phyloP scores from a whole-genome alignment of 2,797 vertebrate species.

The Ficedula albicollis region DNA sequence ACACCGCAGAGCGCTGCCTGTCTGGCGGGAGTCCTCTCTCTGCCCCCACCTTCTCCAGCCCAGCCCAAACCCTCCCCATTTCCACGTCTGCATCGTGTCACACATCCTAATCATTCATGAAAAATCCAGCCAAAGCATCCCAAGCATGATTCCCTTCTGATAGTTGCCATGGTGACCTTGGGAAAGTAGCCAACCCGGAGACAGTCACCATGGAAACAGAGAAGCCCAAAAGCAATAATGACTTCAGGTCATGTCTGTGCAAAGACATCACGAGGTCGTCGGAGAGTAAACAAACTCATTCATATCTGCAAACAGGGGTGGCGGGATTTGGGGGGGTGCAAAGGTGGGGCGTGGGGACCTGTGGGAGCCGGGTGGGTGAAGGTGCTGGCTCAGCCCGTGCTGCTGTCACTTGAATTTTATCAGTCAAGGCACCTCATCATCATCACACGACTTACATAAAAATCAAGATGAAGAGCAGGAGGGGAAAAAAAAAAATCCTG shows the following conservation, averaged over 20 bases:
- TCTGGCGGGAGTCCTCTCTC: conserved; percentile 56
- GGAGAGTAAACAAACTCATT: conserved; percentile 69
- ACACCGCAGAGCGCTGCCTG: conserved; percentile 26
- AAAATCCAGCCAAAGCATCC: conserved; percentile 81
- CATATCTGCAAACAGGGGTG: background rate
- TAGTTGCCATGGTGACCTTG: conserved; percentile 84
- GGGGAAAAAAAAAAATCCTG: background rate
- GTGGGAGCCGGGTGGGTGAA: background rate
- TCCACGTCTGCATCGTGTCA: conserved; percentile 76
- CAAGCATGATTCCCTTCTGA: conserved; percentile 81
- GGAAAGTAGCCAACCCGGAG: conserved; percentile 79
- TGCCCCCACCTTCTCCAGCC: background rate
- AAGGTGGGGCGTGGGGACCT: background rate
- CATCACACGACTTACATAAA: background rate
- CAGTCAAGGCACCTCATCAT: background rate
- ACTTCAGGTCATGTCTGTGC: conserved; percentile 73
- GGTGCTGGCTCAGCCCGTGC: conserved; percentile 8
- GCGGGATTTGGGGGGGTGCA: background rate
- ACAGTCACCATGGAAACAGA: conserved; percentile 79
- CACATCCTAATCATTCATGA: conserved; percentile 83
- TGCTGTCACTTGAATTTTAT: conserved; percentile 15
- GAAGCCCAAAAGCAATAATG: conserved; percentile 79
- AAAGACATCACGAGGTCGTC: conserved; percentile 64
- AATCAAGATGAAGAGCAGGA: background rate
- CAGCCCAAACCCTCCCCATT: conserved; percentile 61